Conservation (phyloP, 2,888 invertebrate species). For the Brachycybe producta region DNA sequence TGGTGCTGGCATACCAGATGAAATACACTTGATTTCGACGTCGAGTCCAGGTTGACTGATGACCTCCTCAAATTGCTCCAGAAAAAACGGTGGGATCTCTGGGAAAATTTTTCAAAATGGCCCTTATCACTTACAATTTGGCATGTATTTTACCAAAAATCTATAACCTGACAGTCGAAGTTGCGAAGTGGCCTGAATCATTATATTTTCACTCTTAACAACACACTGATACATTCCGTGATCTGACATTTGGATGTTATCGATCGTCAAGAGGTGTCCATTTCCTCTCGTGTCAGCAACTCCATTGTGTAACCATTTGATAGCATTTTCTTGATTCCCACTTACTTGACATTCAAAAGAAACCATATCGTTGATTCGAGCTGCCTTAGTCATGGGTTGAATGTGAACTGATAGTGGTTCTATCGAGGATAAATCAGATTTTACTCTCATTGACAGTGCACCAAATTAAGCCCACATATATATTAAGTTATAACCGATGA, state of each 20-base stretch:
- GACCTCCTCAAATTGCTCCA: too few species aligned
- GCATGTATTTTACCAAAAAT: too few species aligned
- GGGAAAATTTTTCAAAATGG: too few species aligned
- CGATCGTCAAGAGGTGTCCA: slow-evolving; percentile 21
- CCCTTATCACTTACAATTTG: too few species aligned
- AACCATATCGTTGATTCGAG: slow-evolving; percentile 43
- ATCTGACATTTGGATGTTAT: slow-evolving; percentile 30
- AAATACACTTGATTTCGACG: too few species aligned
- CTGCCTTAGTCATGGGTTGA: neutral
- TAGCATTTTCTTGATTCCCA: slow-evolving; percentile 65
- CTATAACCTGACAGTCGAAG: too few species aligned
- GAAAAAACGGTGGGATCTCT: too few species aligned
- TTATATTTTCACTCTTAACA: too few species aligned
- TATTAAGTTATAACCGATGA: slow-evolving; percentile 38
- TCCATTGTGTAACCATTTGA: slow-evolving; percentile 70
- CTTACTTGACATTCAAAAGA: slow-evolving; percentile 74
- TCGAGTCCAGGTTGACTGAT: too few species aligned
- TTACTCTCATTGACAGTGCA: neutral
- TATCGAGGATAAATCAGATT: neutral
- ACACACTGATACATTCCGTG: slow-evolving; percentile 36
- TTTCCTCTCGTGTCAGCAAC: slow-evolving; percentile 37
- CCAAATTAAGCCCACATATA: neutral
- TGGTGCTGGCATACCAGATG: too few species aligned
- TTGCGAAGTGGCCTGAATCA: too few species aligned
- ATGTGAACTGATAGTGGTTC: slow-evolving; percentile 1